Evolutionary conservation across 2,113 vertebrate species (phyloP).

Genomic region (Thunnus thynnus): DNA sequence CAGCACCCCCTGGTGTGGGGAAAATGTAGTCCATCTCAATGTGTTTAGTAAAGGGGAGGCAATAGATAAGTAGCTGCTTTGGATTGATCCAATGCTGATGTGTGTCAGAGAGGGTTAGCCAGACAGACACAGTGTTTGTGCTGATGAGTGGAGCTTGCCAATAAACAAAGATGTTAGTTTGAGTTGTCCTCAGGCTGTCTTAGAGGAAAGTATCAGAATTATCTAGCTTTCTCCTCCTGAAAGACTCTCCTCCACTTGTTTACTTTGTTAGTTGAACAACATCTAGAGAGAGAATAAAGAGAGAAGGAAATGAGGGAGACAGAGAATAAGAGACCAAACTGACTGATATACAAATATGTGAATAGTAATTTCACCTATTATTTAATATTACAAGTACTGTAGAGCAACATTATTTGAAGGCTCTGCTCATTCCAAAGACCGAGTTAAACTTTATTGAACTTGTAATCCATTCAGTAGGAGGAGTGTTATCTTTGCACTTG

Average conservation of each 20-base stretch:
- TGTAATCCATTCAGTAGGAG: slow-evolving; percentile 26
- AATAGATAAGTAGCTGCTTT: neutral
- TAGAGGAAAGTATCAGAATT: neutral
- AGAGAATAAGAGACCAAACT: neutral
- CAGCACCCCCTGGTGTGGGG: slow-evolving; percentile 74
- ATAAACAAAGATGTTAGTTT: slow-evolving; percentile 61
- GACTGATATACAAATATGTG: slow-evolving; percentile 14
- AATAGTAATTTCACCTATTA: slow-evolving; percentile 18
- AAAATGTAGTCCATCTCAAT: slow-evolving; percentile 18
- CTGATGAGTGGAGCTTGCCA: slow-evolving; percentile 36
- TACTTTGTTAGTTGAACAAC: slow-evolving; percentile 32
- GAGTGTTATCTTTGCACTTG: slow-evolving; percentile 36
- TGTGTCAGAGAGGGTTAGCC: slow-evolving; percentile 34
- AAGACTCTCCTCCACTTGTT: slow-evolving; percentile 16
- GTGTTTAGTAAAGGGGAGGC: neutral
- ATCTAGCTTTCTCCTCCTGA: slow-evolving; percentile 22
- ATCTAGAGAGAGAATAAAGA: neutral
- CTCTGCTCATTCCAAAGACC: neutral
- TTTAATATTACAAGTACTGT: slow-evolving; percentile 29
- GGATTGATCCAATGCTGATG: slow-evolving; percentile 36
- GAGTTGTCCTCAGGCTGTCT: slow-evolving; percentile 34
- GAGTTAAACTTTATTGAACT: slow-evolving; percentile 43
- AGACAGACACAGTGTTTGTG: slow-evolving; percentile 44
- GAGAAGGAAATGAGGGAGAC: neutral
- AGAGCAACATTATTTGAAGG: neutral